phyloP scores from a whole-genome alignment of 2,797 vertebrate genomes.

The Myotis planiceps region DNA sequence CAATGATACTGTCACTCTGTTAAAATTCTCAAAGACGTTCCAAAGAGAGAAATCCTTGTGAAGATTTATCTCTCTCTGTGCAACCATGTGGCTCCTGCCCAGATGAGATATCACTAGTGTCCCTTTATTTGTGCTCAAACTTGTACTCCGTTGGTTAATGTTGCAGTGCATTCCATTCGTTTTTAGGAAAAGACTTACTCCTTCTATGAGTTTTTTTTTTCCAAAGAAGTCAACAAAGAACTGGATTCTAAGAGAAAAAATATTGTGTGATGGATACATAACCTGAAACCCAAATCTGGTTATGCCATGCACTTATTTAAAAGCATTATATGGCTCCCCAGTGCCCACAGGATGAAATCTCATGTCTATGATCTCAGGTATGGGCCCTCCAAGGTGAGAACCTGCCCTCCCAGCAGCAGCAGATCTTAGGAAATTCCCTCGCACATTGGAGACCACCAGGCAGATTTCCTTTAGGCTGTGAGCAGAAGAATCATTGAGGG shows the following conservation, averaged over 20 bases:
- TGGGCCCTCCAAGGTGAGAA: neutral
- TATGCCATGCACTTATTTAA: neutral
- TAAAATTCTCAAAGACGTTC: constrained; percentile 47
- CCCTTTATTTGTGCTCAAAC: neutral
- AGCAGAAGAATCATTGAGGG: neutral
- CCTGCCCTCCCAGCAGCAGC: too few species aligned
- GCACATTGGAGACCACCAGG: neutral
- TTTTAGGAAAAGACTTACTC: constrained; percentile 19
- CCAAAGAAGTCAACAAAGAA: neutral
- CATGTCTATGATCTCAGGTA: neutral
- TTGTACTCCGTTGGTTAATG: neutral
- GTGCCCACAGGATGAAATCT: neutral
- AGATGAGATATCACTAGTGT: neutral
- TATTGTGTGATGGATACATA: neutral
- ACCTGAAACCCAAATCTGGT: constrained; percentile 8
- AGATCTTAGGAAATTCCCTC: neutral
- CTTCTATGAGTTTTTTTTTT: constrained; percentile 34
- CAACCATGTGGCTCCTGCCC: neutral
- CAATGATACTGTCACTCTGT: neutral
- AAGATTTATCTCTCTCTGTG: constrained; percentile 35
- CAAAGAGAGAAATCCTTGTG: constrained; percentile 39
- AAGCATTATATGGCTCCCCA: neutral
- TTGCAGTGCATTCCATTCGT: neutral
- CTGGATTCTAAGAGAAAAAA: constrained; percentile 11
- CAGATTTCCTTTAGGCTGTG: neutral